phyloP scores from a whole-genome alignment of 2,888 invertebrate genomes.

The Oscheius sp. region DNA sequence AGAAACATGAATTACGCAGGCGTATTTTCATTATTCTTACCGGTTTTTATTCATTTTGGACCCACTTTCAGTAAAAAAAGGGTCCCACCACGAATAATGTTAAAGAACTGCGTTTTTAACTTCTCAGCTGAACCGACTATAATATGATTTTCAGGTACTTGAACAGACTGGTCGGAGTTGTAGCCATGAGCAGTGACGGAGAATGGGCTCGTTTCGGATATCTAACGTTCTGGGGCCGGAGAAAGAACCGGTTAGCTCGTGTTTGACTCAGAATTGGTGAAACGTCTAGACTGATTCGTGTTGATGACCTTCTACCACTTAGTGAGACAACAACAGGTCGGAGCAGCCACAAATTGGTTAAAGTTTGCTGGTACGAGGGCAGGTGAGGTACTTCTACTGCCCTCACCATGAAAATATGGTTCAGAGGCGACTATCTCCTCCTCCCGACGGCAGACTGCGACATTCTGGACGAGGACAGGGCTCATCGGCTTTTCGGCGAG shows the following conservation, averaged over 20 bases:
- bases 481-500: too few relatives aligned
- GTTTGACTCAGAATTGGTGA: neutral
- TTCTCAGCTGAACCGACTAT: neutral
- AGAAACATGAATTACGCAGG: too few relatives aligned
- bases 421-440: neutral
- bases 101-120: neutral
- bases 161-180: slow-evolving; percentile 63
- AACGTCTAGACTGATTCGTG: slow-evolving; percentile 31
- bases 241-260: slow-evolving; percentile 47
- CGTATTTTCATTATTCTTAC: too few relatives aligned
- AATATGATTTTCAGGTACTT: slow-evolving; percentile 44
- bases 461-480: too few relatives aligned
- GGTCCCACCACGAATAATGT: too few relatives aligned
- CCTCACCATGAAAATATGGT: too few relatives aligned
- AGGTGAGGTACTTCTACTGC: slow-evolving; percentile 4
- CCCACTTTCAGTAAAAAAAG: too few relatives aligned
- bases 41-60: too few relatives aligned
- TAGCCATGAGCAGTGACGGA: slow-evolving; percentile 54
- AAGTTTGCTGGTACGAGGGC: slow-evolving; percentile 38
- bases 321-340: slow-evolving; percentile 36
- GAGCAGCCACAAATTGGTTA: slow-evolving; percentile 41
- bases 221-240: slow-evolving; percentile 55
- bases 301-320: slow-evolving; percentile 44
- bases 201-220: slow-evolving; percentile 56
- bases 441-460: neutral